Evolutionary conservation across 2,797 vertebrate species (phyloP).

Genomic region (Neopelma chrysocephalum): DNA sequence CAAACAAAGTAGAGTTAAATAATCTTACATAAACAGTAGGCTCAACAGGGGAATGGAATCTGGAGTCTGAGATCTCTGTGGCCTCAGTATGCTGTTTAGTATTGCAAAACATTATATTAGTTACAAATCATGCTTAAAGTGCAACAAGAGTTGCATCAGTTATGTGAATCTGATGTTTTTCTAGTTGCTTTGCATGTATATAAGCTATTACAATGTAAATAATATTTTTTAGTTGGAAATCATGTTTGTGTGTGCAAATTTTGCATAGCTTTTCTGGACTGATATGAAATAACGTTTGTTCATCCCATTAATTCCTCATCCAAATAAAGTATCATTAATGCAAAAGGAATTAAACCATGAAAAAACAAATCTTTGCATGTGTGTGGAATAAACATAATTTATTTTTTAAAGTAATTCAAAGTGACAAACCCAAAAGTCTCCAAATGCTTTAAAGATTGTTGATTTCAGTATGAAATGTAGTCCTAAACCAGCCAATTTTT

Average conservation of each 20-base stretch:
- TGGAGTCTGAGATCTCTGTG: not conserved
- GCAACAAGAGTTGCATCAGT: not conserved
- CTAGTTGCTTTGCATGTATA: not conserved
- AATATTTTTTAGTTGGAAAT: not conserved
- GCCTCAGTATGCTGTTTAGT: constrained; percentile 1
- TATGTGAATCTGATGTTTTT: not conserved
- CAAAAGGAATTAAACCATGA: constrained; percentile 36
- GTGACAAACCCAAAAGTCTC: not conserved
- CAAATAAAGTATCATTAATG: constrained; percentile 46
- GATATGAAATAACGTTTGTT: constrained; percentile 22
- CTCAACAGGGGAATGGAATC: not conserved
- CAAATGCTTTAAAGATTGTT: not conserved
- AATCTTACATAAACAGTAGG: constrained; percentile 15
- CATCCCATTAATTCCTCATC: not conserved
- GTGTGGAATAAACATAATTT: not conserved
- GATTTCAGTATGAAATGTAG: not conserved
- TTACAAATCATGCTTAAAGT: not conserved
- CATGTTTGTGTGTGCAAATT: not conserved
- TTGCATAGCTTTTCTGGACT: constrained; percentile 23
- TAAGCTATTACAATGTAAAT: not conserved
- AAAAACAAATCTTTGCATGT: not conserved
- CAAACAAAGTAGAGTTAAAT: constrained; percentile 11
- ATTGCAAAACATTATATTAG: constrained; percentile 44
- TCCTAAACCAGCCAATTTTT: not conserved
- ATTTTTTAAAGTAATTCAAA: not conserved